These are phyloP conservation scores for Hylia prasina DNA, from an alignment of 2,113 vertebrate species.

Conservation along the genomic window DNA sequence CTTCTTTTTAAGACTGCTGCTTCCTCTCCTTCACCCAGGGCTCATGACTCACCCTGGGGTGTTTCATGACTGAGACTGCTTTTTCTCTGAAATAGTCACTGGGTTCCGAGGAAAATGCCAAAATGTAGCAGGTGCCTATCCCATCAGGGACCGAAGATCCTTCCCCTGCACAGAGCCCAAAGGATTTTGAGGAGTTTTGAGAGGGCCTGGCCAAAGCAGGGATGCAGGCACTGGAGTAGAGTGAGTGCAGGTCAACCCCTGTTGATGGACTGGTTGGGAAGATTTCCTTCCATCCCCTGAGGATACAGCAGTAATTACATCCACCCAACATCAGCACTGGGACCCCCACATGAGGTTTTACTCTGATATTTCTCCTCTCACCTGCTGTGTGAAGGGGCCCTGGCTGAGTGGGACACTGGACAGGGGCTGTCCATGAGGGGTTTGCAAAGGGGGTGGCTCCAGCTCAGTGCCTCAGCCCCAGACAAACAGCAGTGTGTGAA, in stretches of 20 bases:
- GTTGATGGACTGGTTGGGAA: not conserved
- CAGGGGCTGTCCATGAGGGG: rapidly evolving
- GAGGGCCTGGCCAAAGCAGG: rapidly evolving
- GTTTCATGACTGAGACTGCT: not conserved
- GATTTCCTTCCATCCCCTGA: not conserved
- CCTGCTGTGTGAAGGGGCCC: not conserved
- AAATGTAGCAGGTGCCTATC: not conserved
- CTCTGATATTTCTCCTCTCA: not conserved
- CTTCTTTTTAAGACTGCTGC: not conserved
- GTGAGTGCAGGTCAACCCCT: not conserved
- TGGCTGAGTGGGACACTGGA: not conserved
- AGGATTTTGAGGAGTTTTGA: not conserved
- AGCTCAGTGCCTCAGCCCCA: not conserved
- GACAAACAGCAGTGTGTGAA: not conserved
- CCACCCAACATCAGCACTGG: rapidly evolving
- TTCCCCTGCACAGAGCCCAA: not conserved
- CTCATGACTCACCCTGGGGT: not conserved
- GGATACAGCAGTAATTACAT: not conserved
- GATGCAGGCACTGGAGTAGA: rapidly evolving
- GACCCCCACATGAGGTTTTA: not conserved
- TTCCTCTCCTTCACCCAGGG: not conserved
- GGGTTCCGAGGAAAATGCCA: not conserved
- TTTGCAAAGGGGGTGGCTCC: not conserved
- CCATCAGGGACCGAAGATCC: not conserved
- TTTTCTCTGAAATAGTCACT: not conserved